Percentiles rank a stretch among this genome's conserved stretches.
These are phyloP conservation scores for Lepus townsendii DNA, from an alignment of 2,797 vertebrate species.

Conservation along the genomic window DNA sequence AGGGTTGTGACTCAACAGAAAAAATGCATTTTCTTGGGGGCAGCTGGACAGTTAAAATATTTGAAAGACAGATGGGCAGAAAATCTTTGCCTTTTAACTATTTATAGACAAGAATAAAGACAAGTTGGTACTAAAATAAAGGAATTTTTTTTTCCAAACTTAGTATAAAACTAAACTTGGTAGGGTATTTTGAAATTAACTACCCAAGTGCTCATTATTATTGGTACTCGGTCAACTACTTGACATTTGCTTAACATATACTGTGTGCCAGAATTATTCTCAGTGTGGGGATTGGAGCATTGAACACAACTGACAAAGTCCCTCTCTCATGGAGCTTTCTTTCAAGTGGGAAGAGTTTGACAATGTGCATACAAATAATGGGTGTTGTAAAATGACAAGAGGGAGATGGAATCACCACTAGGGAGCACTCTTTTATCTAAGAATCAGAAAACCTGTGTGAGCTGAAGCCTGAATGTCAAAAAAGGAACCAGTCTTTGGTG, in stretches of 20 bases:
- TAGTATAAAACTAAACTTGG: background rate
- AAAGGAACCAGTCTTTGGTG: background rate
- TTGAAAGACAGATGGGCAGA: no score
- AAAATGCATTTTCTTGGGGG: no score
- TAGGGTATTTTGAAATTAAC: background rate
- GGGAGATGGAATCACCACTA: no score
- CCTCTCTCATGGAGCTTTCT: background rate
- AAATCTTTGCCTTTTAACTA: no score
- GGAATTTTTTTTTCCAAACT: background rate
- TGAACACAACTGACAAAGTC: background rate
- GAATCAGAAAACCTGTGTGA: background rate
- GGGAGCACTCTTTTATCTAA: background rate
- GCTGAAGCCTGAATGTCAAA: background rate
- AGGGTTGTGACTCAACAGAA: no score
- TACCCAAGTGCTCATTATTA: background rate
- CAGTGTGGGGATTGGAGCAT: no score
- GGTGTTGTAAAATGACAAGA: background rate
- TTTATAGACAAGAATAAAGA: background rate
- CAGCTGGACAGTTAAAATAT: no score
- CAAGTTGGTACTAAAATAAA: background rate
- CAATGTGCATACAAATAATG: background rate
- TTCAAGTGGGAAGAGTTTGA: background rate
- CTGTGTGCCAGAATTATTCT: background rate
- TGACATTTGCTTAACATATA: background rate
- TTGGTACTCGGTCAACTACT: background rate